A percentile compares a stretch with the other conserved stretches of the same genome.
Evolutionary conservation across 2,888 invertebrate species (phyloP).

Genomic region (Hololepta plana): DNA sequence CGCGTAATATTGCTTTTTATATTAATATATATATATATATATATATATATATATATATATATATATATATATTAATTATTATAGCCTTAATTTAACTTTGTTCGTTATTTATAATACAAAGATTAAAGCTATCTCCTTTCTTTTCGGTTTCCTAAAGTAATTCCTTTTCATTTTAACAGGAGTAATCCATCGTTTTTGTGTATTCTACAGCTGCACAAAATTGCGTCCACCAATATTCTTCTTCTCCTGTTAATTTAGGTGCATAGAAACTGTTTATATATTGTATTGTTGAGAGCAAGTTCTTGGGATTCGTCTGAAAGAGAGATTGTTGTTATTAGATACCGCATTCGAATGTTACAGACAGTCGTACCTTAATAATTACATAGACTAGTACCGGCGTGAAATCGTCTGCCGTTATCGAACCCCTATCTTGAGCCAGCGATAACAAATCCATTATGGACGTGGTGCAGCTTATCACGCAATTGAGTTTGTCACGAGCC

Average conservation of each 20-base stretch:
- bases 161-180: conserved; percentile 18
- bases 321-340: not conserved
- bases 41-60: too few species aligned
- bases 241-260: conserved; percentile 67
- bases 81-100: too few species aligned
- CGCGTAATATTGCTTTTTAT: too few species aligned
- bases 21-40: too few species aligned
- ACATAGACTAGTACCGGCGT: conserved; percentile 94
- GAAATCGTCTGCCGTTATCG: conserved; percentile 87
- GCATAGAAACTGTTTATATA: conserved; percentile 88
- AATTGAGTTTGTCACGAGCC: conserved; percentile 64
- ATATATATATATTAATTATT: too few species aligned
- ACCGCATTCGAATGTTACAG: not conserved
- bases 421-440: conserved; percentile 56
- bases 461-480: conserved; percentile 72
- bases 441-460: conserved; percentile 88
- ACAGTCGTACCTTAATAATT: conserved; percentile 59
- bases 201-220: conserved; percentile 93
- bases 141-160: too few species aligned
- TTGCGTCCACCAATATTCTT: conserved; percentile 97
- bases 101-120: too few species aligned
- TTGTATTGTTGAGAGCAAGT: conserved; percentile 86
- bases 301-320: conserved; percentile 77
- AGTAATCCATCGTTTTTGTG: conserved; percentile 93
- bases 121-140: too few species aligned